Conservation (phyloP, 2,113 vertebrate genomes). For the Scolopax mira region DNA sequence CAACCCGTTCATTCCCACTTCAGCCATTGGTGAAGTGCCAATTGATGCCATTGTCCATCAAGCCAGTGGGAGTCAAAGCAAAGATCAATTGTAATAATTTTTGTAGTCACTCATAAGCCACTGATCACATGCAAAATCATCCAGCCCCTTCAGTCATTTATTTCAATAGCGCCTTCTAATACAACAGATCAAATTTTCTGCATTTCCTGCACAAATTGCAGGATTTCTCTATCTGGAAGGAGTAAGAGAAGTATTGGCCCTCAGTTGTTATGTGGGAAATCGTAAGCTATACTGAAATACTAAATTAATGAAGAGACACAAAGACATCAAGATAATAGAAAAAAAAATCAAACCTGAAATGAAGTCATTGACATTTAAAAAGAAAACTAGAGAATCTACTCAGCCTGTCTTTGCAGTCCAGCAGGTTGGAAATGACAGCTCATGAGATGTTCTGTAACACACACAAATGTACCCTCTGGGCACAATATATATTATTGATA, state of each 20-base stretch:
- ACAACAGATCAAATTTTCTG: background rate
- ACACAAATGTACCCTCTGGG: conserved; percentile 56
- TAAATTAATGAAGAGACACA: conserved; percentile 6
- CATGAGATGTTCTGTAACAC: conserved; percentile 59
- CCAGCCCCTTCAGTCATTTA: background rate
- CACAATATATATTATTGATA: conserved; percentile 40
- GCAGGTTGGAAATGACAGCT: conserved; percentile 55
- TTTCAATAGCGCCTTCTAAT: background rate
- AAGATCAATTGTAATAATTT: background rate
- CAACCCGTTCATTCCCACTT: background rate
- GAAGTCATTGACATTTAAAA: conserved; percentile 67
- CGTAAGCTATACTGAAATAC: background rate
- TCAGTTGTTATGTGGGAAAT: background rate
- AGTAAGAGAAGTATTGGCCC: background rate
- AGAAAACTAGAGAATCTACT: conserved; percentile 50
- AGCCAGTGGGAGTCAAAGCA: background rate
- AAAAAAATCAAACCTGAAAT: conserved; percentile 42
- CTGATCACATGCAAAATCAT: background rate
- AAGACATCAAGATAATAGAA: conserved; percentile 32
- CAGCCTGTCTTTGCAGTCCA: conserved; percentile 51
- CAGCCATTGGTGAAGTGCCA: background rate
- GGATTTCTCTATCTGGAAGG: background rate
- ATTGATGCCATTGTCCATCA: too few relatives aligned
- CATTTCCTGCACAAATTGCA: too few relatives aligned
- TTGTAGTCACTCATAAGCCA: background rate